Conservation (phyloP, 1,140 invertebrate species). For the Chionoecetes opilio region DNA sequence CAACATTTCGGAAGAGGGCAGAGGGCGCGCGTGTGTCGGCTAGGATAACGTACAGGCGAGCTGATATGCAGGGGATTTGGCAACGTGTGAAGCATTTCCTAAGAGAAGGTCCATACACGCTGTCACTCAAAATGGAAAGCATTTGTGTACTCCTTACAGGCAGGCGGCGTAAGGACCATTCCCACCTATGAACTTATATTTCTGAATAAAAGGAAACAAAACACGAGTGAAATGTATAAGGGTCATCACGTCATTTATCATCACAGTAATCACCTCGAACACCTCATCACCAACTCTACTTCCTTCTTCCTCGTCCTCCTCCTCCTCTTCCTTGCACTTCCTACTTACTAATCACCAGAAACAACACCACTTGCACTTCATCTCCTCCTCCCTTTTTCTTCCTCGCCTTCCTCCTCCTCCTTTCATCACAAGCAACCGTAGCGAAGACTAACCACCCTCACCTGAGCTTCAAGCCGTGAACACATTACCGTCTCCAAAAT, state of each 20-base stretch:
- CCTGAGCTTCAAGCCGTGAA: conserved; percentile 54
- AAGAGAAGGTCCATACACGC: no score
- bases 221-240: neutral
- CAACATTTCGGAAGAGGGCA: conserved; percentile 16
- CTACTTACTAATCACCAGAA: conserved; percentile 19
- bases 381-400: neutral
- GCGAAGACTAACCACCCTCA: conserved; percentile 34
- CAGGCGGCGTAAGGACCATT: neutral
- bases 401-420: neutral
- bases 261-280: neutral
- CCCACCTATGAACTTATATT: neutral
- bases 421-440: neutral
- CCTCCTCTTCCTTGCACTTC: neutral
- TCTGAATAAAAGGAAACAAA: neutral
- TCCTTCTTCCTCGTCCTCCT: no score
- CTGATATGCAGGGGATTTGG: neutral
- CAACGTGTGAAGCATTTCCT: neutral
- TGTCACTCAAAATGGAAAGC: neutral
- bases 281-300: neutral
- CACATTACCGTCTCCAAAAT: conserved; percentile 61
- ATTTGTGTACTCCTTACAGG: neutral
- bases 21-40: conserved; percentile 12
- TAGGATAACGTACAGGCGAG: neutral
- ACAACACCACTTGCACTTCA: neutral
- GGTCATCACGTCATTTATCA: neutral